Conservation (phyloP, 2,113 vertebrate genomes). For the Perca schrenkii region DNA sequence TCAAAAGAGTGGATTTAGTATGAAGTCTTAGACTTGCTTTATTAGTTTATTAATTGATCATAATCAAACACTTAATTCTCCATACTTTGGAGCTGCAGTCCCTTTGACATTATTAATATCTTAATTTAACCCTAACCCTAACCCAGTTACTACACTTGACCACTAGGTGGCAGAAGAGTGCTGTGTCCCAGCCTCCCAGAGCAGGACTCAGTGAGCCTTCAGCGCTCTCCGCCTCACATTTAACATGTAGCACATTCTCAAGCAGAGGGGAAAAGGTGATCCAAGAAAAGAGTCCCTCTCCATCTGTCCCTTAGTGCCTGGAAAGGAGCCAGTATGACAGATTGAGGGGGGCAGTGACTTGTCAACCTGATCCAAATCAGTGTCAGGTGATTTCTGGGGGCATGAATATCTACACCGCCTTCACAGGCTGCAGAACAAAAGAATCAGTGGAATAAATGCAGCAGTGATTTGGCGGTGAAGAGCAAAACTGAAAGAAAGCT, state of each 20-base stretch:
- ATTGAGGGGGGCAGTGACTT: slow-evolving; percentile 50
- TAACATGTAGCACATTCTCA: slow-evolving; percentile 47
- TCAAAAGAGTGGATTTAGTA: background rate
- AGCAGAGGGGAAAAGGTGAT: slow-evolving; percentile 63
- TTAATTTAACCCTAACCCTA: too few relatives aligned
- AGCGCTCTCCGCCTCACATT: slow-evolving; percentile 26
- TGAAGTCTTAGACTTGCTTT: background rate
- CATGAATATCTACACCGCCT: slow-evolving; percentile 60
- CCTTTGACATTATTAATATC: background rate
- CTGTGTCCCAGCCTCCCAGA: background rate
- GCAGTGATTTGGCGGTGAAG: slow-evolving; percentile 22
- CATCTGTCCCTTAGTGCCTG: slow-evolving; percentile 61
- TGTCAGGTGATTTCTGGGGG: slow-evolving; percentile 72
- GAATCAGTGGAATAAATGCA: slow-evolving; percentile 33
- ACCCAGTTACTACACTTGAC: slow-evolving; percentile 10
- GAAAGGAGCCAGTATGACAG: slow-evolving; percentile 63
- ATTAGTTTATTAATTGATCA: background rate
- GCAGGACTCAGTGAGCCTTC: background rate
- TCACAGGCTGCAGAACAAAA: slow-evolving; percentile 58
- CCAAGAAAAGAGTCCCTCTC: slow-evolving; percentile 58
- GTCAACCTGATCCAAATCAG: slow-evolving; percentile 67
- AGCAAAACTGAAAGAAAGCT: slow-evolving; percentile 16
- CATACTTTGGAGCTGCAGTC: background rate
- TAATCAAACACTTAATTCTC: background rate
- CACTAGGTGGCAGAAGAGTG: slow-evolving; percentile 75